Percentiles rank a stretch among this genome's conserved stretches.
Conservation (phyloP, 2,888 invertebrate species). For the Cerastis leucographa region DNA sequence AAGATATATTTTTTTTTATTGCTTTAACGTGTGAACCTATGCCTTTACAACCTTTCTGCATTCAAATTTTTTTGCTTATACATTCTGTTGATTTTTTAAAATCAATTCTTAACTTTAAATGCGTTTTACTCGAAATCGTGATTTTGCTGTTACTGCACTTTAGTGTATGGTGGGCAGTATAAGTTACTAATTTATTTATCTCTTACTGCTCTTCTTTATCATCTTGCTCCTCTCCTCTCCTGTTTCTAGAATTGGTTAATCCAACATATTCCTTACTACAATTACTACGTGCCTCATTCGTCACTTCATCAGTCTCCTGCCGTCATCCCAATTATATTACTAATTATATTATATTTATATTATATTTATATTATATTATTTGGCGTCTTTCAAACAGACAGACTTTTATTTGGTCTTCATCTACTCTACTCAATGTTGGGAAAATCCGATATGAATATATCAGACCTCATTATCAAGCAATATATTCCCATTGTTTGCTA, state of each 20-base stretch:
- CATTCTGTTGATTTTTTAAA: no score
- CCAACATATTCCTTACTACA: background rate
- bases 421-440: background rate
- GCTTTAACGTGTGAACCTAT: no score
- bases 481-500: background rate
- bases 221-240: no score
- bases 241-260: background rate
- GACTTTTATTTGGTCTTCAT: background rate
- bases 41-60: no score
- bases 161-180: no score
- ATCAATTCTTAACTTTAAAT: no score
- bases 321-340: background rate
- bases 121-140: no score
- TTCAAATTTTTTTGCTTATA: no score
- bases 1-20: no score
- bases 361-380: no score
- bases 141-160: no score
- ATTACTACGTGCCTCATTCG: background rate
- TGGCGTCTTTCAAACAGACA: background rate
- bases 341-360: no score
- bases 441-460: background rate
- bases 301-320: background rate
- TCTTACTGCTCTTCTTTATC: background rate
- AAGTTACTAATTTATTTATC: background rate
- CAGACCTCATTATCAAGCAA: background rate